Evolutionary conservation across 2,113 vertebrate species (phyloP), one percentile per base, ranked within the genome.

Genomic region (Triplophysa tibetana): DNA sequence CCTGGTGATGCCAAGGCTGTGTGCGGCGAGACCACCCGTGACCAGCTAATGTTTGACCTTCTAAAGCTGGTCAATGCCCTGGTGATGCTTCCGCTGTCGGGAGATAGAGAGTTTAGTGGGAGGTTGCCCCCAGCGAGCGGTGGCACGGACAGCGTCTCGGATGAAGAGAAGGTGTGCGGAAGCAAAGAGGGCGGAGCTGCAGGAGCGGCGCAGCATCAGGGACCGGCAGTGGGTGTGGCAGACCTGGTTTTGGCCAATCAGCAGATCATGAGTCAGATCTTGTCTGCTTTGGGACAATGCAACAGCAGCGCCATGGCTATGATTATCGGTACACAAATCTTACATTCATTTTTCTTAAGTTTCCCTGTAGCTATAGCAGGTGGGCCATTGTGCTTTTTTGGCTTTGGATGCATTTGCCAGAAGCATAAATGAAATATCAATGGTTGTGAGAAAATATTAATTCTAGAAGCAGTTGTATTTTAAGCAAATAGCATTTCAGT

Each of bases 221-320:
- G 94, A 81, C 93, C 95, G 2, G 92, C 95, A 69, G 93, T 95
- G 0, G 96, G 96, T 0, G 95, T 99, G 78, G 98, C 97, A 0
- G 97, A 99, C 88, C 90, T 99, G 89, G 96, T 99, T 73, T 90
- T 99, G 60, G 97, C 96, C 87, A 99, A 98, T 88, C 98, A 99
- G 70, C 98, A 98, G 81, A 98, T 99, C 52, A 99, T 99, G 98
- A 99, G 98, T 88, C 98, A 99, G 91, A 98, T 99, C 90, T 88
- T 99, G 83, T 99, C 98, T 3, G 98, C 98, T 0, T 88, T 99
- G 81, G 97, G 98, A 50, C 96, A 99, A 82, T 99, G 98, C 91
- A 99, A 99, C 91, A 99, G 98, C 95, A 99, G 97, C 14, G 97
- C 98, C 83, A 99, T 99, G 98, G 98, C 98, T 54, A 99, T 99